phyloP scores from a whole-genome alignment of 2,888 invertebrate genomes.

The Aromia moschata region DNA sequence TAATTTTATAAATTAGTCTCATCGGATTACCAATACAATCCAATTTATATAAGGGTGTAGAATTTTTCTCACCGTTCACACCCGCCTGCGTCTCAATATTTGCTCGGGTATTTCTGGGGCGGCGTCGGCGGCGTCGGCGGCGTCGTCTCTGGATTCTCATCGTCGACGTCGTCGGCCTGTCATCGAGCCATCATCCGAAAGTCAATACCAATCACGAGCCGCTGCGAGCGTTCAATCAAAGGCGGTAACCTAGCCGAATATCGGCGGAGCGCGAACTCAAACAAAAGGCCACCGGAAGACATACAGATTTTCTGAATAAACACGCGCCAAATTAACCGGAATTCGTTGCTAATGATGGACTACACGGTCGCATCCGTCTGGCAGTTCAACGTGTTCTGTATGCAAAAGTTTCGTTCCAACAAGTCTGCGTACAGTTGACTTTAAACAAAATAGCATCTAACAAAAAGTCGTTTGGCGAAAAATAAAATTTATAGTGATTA shows the following conservation, averaged over 20 bases:
- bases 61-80: constrained; percentile 2
- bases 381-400: no score
- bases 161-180: constrained; percentile 12
- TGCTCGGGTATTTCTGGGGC: constrained; percentile 13
- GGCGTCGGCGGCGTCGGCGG: neutral
- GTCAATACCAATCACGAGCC: constrained; percentile 42
- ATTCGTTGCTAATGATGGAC: constrained; percentile 11
- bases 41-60: no score
- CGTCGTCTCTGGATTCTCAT: neutral
- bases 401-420: no score
- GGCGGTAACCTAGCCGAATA: constrained; percentile 38
- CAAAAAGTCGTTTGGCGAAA: no score
- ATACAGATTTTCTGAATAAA: constrained; percentile 16
- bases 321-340: constrained; percentile 9
- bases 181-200: constrained; percentile 24
- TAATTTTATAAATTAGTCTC: no score
- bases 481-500: no score
- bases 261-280: constrained; percentile 41
- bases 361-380: no score
- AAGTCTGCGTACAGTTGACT: no score
- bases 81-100: constrained; percentile 8
- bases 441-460: no score
- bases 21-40: no score
- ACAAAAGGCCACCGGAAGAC: constrained; percentile 36
- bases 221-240: constrained; percentile 32